Evolutionary conservation across 2,888 invertebrate genomes (phyloP), one percentile per base, ranked within the genome.

Genomic region (Amphipyra tragopoginis): DNA sequence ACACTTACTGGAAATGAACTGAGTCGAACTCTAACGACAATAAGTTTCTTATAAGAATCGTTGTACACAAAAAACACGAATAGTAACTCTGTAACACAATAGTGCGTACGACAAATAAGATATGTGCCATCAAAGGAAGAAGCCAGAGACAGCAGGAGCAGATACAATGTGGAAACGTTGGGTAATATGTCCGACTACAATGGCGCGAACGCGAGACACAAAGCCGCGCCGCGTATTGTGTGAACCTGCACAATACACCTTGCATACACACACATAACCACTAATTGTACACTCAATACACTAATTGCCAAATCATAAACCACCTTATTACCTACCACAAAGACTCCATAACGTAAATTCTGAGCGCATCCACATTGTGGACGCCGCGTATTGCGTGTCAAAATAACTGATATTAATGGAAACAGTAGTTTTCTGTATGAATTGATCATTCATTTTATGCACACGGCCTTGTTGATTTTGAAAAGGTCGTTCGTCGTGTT

Each of bases 121-220:
- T 87, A 87, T 84, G 86, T 87, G 86, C 88, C 88, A 87, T 92
- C 90, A 92, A 93, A 92, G 87, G 90, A 91, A 91, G 91, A 90
- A 93, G 88, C 89, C 87, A 89, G 88, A 86, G 85, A 86, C 85
- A 84, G 81, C 82, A 86, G 86, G 86, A 88, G 86, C 82, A 88
- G 90, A 89, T 90, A 92, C 93, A 92, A 91, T 91, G 91, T 91
- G 87, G 88, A 89, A 89, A 91, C 92, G 90, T 91, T 92, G 89
- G 90, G 91, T 93, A 93, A 93, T 93, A 93, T 91, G 93, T 93
- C 92, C 87, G 87, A 86, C 86, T 88, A 93, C 93, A 93, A 93
- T 93, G 88, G 91, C 86, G 89, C 88, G 90, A 92, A 90, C 87
- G 88, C 89, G 86, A 81, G 87, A 89, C 89, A 93, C 93, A 94